A percentile compares a stretch with the other conserved stretches of the same genome.
These are phyloP conservation scores for Tipula helvola DNA, from an alignment of 2,888 invertebrate genomes.

Conservation along the genomic window DNA sequence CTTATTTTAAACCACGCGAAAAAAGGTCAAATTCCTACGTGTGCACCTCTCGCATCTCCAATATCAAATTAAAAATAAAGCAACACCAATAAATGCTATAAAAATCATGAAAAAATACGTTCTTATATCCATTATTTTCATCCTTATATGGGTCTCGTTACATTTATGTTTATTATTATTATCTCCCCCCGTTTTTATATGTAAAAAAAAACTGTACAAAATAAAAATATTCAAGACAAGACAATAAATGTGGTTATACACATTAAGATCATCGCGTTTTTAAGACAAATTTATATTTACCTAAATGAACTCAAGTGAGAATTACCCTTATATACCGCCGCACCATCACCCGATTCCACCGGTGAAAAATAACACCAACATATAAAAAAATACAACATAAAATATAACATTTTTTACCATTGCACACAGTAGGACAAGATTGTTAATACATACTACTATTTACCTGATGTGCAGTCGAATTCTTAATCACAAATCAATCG, in stretches of 20 bases:
- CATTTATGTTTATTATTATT: neutral
- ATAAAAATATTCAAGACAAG: neutral
- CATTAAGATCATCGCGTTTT: constrained; percentile 8
- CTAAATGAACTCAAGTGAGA: constrained; percentile 6
- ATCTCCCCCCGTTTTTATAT: neutral
- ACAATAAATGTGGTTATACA: neutral
- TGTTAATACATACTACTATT: neutral
- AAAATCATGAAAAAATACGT: neutral
- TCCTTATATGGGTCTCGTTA: neutral
- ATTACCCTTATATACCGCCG: neutral
- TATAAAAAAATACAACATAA: neutral
- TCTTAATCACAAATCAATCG: neutral
- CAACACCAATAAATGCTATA: neutral
- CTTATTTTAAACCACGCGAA: neutral
- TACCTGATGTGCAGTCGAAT: neutral
- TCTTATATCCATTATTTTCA: neutral
- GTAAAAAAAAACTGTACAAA: neutral
- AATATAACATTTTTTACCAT: neutral
- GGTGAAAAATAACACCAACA: neutral
- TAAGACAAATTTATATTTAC: constrained; percentile 8
- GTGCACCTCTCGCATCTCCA: neutral
- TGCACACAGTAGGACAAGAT: neutral
- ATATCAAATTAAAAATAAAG: neutral
- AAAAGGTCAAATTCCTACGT: neutral
- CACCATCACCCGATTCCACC: neutral